phyloP scores from a whole-genome alignment of 1,140 invertebrate genomes.

The Gyrodactylus bullatarudis region DNA sequence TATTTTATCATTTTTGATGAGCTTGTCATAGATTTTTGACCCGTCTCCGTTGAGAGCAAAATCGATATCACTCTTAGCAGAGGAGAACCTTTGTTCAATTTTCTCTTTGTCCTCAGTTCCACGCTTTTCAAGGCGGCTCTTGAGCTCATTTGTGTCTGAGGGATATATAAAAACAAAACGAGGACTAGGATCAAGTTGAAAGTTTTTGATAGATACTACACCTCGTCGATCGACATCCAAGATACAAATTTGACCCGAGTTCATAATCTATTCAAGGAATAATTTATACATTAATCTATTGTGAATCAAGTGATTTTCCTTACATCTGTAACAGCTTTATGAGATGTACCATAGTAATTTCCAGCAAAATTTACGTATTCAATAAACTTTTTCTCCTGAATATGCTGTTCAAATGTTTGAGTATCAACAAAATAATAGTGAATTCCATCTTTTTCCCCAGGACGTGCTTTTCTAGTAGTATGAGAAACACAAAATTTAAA shows the following conservation, averaged over 20 bases:
- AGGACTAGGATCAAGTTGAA: neutral
- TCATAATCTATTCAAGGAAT: neutral
- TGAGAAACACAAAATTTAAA: conserved; percentile 1
- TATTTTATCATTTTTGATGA: neutral
- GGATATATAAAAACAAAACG: neutral
- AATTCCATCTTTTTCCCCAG: neutral
- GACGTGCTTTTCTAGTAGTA: conserved; percentile 1
- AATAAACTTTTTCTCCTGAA: neutral
- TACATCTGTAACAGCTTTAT: conserved; percentile 1
- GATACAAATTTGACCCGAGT: neutral
- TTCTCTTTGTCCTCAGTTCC: neutral
- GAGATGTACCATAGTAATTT: neutral
- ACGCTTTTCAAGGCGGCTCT: neutral
- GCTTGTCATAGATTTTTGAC: neutral
- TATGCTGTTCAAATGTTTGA: neutral
- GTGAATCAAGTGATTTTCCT: neutral
- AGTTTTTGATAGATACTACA: neutral
- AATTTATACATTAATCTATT: neutral
- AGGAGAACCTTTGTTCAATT: neutral
- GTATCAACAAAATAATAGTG: neutral
- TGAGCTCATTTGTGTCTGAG: neutral
- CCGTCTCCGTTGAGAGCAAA: neutral
- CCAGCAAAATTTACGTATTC: conserved; percentile 3
- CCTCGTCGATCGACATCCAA: neutral
- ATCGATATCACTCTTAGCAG: neutral